Percentiles rank a stretch among this genome's conserved stretches.
Evolutionary conservation across 1,140 invertebrate species (phyloP).

Genomic region (Thaumatotibia leucotreta): DNA sequence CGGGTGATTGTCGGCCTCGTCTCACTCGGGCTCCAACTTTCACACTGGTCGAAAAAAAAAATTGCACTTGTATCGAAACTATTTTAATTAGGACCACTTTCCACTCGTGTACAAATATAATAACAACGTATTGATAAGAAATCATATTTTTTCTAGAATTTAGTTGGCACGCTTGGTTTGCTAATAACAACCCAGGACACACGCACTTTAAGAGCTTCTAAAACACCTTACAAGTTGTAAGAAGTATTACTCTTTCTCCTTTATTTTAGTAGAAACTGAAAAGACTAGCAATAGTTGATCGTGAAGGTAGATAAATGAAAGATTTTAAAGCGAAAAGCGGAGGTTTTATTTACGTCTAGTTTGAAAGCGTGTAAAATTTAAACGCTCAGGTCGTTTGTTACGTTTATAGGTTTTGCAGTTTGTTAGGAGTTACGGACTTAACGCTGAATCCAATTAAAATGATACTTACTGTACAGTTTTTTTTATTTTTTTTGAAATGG

Average conservation of each 20-base stretch:
- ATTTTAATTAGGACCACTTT: no score
- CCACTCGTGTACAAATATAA: no score
- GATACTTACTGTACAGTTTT: no score
- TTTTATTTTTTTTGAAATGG: no score
- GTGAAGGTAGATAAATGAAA: not conserved
- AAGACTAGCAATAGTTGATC: conserved; percentile 28
- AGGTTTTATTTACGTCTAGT: conserved; percentile 23
- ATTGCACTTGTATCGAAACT: no score
- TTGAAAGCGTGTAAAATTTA: conserved; percentile 56
- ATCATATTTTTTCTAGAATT: no score
- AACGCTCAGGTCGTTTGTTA: conserved; percentile 47
- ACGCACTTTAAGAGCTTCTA: not conserved
- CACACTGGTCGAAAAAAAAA: no score
- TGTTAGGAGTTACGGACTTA: conserved; percentile 27
- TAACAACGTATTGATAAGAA: no score
- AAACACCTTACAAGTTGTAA: not conserved
- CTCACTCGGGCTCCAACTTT: no score
- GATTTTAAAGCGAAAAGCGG: not conserved
- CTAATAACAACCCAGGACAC: no score
- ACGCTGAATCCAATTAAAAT: conserved; percentile 32
- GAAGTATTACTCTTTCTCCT: not conserved
- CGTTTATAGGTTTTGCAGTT: conserved; percentile 31
- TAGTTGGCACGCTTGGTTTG: no score
- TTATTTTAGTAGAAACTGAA: not conserved
- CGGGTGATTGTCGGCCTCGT: no score